These are phyloP conservation scores for Pampusana beccarii DNA, from an alignment of 2,113 vertebrate genomes.

Conservation along the genomic window DNA sequence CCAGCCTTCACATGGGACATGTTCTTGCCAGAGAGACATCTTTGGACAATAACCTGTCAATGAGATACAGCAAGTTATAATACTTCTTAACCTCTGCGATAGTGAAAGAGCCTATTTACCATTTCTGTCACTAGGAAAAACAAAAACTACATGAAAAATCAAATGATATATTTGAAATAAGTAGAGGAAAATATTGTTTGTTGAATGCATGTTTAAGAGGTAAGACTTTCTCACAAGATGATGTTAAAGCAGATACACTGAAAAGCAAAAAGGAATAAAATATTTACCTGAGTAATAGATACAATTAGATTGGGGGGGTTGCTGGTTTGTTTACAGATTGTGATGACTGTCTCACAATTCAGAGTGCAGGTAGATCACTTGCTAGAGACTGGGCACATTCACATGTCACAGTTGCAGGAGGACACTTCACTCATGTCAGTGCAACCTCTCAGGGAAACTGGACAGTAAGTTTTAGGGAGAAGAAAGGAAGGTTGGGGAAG, in stretches of 20 bases:
- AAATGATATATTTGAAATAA: neutral
- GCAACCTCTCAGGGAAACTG: neutral
- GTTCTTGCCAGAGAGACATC: slow-evolving; percentile 95
- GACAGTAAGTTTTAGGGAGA: neutral
- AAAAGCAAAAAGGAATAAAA: neutral
- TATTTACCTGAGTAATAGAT: neutral
- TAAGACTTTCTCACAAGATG: neutral
- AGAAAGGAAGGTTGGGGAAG: neutral
- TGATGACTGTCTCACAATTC: neutral
- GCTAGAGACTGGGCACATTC: neutral
- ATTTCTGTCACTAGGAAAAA: neutral
- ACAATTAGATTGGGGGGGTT: neutral
- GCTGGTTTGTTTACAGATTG: neutral
- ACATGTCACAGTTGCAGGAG: neutral
- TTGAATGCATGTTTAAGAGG: neutral
- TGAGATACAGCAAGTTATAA: neutral
- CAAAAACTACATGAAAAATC: neutral
- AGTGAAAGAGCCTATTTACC: neutral
- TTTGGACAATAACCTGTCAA: slow-evolving; percentile 94
- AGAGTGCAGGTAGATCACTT: neutral
- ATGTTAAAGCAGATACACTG: neutral
- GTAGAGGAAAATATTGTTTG: neutral
- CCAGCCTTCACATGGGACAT: slow-evolving; percentile 96
- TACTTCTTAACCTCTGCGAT: neutral
- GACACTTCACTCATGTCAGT: neutral